phyloP scores from a whole-genome alignment of 2,888 invertebrate species.

The Julus scandinavius region DNA sequence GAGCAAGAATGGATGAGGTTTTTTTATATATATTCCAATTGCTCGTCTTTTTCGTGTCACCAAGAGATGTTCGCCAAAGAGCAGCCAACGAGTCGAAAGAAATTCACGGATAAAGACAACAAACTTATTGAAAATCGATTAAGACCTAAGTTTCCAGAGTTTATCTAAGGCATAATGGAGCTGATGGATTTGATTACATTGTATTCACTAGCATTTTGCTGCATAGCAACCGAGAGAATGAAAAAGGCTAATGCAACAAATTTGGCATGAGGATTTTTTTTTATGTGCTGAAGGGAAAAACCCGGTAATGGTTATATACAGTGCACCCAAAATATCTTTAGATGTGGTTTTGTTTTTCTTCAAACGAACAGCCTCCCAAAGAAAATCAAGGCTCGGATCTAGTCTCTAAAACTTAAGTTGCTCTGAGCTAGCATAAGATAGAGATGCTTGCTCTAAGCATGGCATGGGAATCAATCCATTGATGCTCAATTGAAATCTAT shows the following conservation, averaged over 20 bases:
- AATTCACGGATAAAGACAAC: conserved; percentile 16
- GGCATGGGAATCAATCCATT: conserved; percentile 9
- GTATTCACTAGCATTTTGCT: conserved; percentile 20
- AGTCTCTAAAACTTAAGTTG: conserved; percentile 1
- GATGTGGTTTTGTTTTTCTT: neutral
- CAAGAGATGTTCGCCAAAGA: conserved; percentile 12
- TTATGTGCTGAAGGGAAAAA: conserved; percentile 4
- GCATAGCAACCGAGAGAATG: conserved; percentile 27
- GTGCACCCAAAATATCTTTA: neutral
- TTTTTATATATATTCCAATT: neutral
- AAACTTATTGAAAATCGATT: conserved; percentile 19
- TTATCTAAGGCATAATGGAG: conserved; percentile 33
- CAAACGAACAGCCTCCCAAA: neutral
- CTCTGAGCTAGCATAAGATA: neutral
- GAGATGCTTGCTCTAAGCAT: neutral
- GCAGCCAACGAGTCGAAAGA: conserved; percentile 27
- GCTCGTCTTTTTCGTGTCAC: conserved; percentile 14
- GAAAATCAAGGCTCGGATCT: neutral
- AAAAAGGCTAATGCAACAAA: conserved; percentile 27
- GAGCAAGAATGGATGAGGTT: neutral
- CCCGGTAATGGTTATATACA: conserved; percentile 20
- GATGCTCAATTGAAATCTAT: conserved; percentile 23
- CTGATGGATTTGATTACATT: conserved; percentile 33
- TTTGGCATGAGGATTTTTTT: neutral
- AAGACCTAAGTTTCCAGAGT: conserved; percentile 27